A percentile compares a stretch with the other conserved stretches of the same genome.
Conservation (phyloP, 2,888 invertebrate genomes). For the Ornithoptera priamus region DNA sequence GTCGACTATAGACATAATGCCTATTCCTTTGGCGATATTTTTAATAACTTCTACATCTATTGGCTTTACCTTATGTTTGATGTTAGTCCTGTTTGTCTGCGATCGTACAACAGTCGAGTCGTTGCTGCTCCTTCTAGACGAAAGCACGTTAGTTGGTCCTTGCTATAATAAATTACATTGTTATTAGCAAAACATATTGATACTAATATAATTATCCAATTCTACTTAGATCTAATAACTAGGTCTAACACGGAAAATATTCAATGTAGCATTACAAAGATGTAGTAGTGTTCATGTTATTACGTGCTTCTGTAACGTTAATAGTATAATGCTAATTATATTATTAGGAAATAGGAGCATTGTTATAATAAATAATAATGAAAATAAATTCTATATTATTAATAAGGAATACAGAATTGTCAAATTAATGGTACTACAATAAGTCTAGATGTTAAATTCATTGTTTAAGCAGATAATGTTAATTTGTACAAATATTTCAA, state of each 20-base stretch:
- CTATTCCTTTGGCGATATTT: background rate
- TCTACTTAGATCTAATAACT: slow-evolving; percentile 6
- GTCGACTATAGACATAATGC: background rate
- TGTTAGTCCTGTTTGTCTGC: slow-evolving; percentile 72
- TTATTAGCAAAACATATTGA: slow-evolving; percentile 6
- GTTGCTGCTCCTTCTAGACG: slow-evolving; percentile 91
- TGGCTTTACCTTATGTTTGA: slow-evolving; percentile 71
- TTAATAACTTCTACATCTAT: background rate
- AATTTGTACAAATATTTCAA: background rate
- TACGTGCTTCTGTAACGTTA: slow-evolving; percentile 15
- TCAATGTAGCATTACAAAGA: background rate
- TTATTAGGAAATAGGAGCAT: background rate
- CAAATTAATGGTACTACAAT: background rate
- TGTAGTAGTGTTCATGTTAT: slow-evolving; percentile 5
- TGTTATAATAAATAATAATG: slow-evolving; percentile 4
- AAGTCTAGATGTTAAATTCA: background rate
- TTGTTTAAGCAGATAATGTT: slow-evolving; percentile 2
- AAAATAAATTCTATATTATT: background rate
- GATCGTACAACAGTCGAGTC: slow-evolving; percentile 85
- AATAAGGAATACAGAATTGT: slow-evolving; percentile 2
- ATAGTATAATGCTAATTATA: slow-evolving; percentile 2
- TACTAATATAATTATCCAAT: slow-evolving; percentile 19
- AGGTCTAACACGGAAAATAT: slow-evolving; percentile 3
- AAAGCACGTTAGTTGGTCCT: slow-evolving; percentile 85
- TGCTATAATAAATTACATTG: slow-evolving; percentile 58